phyloP scores from a whole-genome alignment of 2,113 vertebrate genomes.

The Agapornis roseicollis region DNA sequence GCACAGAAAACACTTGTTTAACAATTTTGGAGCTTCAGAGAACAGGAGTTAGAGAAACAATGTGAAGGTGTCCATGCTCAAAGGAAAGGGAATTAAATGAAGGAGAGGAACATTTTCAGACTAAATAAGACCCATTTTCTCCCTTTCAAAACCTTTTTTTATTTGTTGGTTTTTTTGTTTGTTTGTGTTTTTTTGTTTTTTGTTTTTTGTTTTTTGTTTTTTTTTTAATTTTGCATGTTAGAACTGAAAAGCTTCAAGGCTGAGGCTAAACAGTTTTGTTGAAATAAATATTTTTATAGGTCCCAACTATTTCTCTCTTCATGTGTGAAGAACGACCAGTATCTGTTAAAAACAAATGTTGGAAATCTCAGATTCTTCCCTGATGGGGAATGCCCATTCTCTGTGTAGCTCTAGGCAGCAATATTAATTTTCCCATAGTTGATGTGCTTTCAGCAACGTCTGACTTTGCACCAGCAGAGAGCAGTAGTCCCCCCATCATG shows the following conservation, averaged over 20 bases:
- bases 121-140: not conserved
- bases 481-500: not conserved
- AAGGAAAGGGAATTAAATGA: not conserved
- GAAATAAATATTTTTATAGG: not conserved
- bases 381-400: not conserved
- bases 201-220: too few relatives aligned
- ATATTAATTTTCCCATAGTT: not conserved
- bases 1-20: not conserved
- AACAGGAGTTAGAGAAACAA: not conserved
- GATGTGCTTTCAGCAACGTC: not conserved
- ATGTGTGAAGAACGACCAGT: not conserved
- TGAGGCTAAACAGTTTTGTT: not conserved
- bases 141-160: not conserved
- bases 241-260: not conserved
- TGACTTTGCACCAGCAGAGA: constrained; percentile 16
- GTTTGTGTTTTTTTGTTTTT: too few relatives aligned
- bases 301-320: not conserved
- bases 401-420: not conserved
- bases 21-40: not conserved
- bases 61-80: not conserved
- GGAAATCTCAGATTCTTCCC: not conserved
- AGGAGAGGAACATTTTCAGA: not conserved
- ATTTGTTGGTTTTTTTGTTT: too few relatives aligned
- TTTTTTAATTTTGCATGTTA: not conserved
- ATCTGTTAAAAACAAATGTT: not conserved